phyloP scores from a whole-genome alignment of 2,113 vertebrate genomes.

The Tyto alba region DNA sequence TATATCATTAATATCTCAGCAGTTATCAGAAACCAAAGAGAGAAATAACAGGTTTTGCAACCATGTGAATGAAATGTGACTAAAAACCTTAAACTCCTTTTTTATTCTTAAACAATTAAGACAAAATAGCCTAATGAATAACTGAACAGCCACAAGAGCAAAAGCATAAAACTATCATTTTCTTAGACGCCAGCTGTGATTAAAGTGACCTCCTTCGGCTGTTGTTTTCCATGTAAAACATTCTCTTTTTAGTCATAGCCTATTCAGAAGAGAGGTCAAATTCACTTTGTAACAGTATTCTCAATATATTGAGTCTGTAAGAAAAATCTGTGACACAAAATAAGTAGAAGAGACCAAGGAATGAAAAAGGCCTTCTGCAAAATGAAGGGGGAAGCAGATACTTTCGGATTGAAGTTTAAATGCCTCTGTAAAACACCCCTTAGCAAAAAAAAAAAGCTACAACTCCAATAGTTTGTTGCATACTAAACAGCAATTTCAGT shows the following conservation, averaged over 20 bases:
- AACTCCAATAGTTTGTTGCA: neutral
- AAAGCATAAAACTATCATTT: slow-evolving; percentile 4
- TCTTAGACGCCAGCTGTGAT: slow-evolving; percentile 22
- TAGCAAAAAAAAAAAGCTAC: neutral
- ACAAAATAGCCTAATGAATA: slow-evolving; percentile 4
- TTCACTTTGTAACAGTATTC: neutral
- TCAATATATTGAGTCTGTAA: neutral
- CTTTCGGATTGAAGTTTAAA: neutral
- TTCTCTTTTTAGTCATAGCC: neutral
- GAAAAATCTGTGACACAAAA: neutral
- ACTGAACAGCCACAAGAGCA: neutral
- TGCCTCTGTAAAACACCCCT: neutral
- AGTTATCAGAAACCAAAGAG: neutral
- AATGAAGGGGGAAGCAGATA: neutral
- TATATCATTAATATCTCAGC: neutral
- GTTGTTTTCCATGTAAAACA: neutral
- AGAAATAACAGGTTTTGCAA: neutral
- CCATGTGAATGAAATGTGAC: neutral
- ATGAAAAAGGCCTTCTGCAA: neutral
- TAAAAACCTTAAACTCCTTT: neutral
- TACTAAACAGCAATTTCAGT: neutral
- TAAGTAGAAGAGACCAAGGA: neutral
- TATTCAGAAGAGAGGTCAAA: neutral
- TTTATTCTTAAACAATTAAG: neutral
- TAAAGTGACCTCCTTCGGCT: neutral